Evolutionary conservation across 2,113 vertebrate species (phyloP).

Genomic region (Fregetta grallaria): DNA sequence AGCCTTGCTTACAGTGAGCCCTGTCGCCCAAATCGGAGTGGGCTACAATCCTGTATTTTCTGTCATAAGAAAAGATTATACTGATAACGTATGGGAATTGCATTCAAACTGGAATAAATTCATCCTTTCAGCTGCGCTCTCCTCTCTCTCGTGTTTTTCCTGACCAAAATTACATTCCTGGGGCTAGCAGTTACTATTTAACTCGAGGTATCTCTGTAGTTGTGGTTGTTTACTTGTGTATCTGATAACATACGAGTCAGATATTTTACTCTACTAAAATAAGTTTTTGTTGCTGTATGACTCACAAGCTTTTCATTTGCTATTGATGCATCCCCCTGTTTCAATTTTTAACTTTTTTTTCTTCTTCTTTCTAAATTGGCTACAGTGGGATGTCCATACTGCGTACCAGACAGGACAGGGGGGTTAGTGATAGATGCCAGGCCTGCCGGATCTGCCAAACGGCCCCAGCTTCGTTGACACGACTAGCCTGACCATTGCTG

Average conservation of each 20-base stretch:
- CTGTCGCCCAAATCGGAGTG: fast-evolving
- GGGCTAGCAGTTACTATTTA: neutral
- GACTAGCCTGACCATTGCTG: neutral
- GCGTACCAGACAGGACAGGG: neutral
- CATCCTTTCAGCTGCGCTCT: neutral
- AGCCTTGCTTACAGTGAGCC: neutral
- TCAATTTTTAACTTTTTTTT: neutral
- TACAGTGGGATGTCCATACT: neutral
- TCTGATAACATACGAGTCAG: neutral
- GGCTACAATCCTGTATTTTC: neutral
- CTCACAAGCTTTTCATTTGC: neutral
- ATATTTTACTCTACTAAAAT: neutral
- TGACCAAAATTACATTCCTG: neutral
- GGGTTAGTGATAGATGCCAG: neutral
- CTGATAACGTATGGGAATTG: neutral
- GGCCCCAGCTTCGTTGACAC: neutral
- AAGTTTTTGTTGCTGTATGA: neutral
- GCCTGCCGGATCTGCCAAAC: fast-evolving
- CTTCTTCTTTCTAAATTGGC: neutral
- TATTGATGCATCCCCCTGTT: neutral
- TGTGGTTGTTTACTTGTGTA: neutral
- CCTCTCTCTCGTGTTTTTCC: neutral
- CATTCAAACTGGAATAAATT: neutral
- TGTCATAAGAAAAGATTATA: neutral
- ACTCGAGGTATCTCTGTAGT: neutral